Conservation (phyloP, 2,113 vertebrate species). For the Litocranius walleri region DNA sequence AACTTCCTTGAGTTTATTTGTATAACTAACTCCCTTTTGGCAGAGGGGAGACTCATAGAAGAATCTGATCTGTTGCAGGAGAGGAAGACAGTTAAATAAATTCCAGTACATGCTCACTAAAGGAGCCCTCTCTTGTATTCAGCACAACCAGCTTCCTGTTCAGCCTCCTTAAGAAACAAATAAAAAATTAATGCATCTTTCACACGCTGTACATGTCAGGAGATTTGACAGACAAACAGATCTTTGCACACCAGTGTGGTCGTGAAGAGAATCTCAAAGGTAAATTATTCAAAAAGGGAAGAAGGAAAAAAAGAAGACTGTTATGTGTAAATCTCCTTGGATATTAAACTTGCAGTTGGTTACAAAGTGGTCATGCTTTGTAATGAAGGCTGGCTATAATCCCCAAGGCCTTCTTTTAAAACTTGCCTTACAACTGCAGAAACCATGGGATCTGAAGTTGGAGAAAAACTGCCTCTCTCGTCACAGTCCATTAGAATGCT, state of each 20-base stretch:
- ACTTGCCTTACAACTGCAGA: conserved; percentile 75
- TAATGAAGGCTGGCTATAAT: conserved; percentile 74
- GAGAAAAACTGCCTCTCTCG: conserved; percentile 15
- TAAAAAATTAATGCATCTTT: conserved; percentile 78
- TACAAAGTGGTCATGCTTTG: conserved; percentile 73
- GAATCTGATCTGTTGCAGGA: conserved; percentile 47
- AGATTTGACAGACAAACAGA: conserved; percentile 78
- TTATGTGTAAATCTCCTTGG: conserved; percentile 74
- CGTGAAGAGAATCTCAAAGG: conserved; percentile 74
- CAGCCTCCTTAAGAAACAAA: conserved; percentile 69
- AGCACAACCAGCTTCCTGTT: conserved; percentile 60
- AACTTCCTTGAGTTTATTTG: conserved; percentile 16
- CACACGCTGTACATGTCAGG: conserved; percentile 67
- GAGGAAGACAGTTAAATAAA: conserved; percentile 41
- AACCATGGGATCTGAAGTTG: conserved; percentile 65
- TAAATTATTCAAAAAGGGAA: conserved; percentile 83
- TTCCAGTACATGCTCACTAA: conserved; percentile 57
- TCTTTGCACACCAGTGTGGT: conserved; percentile 64
- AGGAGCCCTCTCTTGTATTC: conserved; percentile 60
- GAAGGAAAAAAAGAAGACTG: conserved; percentile 73
- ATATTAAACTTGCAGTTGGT: conserved; percentile 77
- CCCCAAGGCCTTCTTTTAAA: conserved; percentile 73
- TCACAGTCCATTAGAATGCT: conserved; percentile 55
- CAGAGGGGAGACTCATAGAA: conserved; percentile 33
- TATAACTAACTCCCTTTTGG: conserved; percentile 49